phyloP scores from a whole-genome alignment of 1,140 invertebrate genomes.

The Panagrolaimus sp. region DNA sequence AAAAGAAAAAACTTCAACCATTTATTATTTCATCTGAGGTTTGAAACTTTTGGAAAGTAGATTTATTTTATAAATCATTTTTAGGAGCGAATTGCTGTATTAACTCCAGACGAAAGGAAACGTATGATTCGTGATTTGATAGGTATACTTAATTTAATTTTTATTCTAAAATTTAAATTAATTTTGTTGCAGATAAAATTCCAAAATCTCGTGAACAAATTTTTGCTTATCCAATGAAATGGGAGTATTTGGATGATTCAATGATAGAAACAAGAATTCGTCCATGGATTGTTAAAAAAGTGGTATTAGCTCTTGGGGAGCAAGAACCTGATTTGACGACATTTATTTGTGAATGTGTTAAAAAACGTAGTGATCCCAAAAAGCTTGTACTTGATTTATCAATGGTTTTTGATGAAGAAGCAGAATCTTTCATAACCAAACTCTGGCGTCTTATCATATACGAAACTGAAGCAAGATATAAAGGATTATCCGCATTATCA shows the following conservation, averaged over 20 bases:
- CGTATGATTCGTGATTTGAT: constrained; percentile 92
- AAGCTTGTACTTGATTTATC: constrained; percentile 93
- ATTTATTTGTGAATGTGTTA: constrained; percentile 96
- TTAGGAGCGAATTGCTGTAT: constrained; percentile 42
- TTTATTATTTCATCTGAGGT: constrained; percentile 48
- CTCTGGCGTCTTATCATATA: constrained; percentile 98
- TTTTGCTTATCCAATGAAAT: constrained; percentile 87
- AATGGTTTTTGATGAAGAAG: constrained; percentile 98
- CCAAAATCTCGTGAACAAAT: constrained; percentile 91
- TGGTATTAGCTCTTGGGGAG: constrained; percentile 97
- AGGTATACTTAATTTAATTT: no score
- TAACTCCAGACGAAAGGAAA: constrained; percentile 82
- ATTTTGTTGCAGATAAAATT: no score
- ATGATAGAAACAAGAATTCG: constrained; percentile 93
- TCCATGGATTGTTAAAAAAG: constrained; percentile 99
- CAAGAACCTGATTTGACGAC: constrained; percentile 95
- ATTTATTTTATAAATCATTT: neutral
- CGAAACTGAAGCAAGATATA: constrained; percentile 94
- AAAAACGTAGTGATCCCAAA: constrained; percentile 82
- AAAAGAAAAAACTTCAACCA: constrained; percentile 61
- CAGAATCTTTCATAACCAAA: constrained; percentile 98
- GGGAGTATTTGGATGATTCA: constrained; percentile 76
- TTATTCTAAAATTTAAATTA: no score
- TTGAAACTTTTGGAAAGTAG: neutral
- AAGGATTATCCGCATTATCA: constrained; percentile 46